Evolutionary conservation across 2,888 invertebrate genomes (phyloP).

Genomic region (Torymus aiolomorphi): DNA sequence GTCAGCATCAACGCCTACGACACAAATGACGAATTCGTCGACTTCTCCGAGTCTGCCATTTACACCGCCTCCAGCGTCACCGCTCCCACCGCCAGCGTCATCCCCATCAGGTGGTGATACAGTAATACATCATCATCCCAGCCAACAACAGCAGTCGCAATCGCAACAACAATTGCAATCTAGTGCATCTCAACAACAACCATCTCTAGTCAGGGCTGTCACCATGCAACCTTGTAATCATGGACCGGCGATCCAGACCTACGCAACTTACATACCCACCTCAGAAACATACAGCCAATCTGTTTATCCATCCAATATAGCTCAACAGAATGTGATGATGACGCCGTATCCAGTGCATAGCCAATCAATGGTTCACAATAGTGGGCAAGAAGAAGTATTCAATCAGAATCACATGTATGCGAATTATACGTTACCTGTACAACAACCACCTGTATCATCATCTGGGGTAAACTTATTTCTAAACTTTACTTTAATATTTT

Average conservation of each 20-base stretch:
- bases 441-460: conserved; percentile 67
- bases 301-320: conserved; percentile 63
- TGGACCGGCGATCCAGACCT: conserved; percentile 65
- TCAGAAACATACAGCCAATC: conserved; percentile 68
- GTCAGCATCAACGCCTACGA: conserved; percentile 28
- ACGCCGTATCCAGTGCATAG: conserved; percentile 63
- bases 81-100: conserved; percentile 55
- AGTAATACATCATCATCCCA: conserved; percentile 41
- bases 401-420: conserved; percentile 70
- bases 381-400: conserved; percentile 67
- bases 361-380: conserved; percentile 63
- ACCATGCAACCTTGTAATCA: conserved; percentile 68
- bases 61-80: conserved; percentile 64
- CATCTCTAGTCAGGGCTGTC: conserved; percentile 69
- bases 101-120: conserved; percentile 51
- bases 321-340: conserved; percentile 70
- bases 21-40: conserved; percentile 68
- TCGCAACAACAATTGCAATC: conserved; percentile 59
- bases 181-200: conserved; percentile 57
- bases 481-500: conserved; percentile 25
- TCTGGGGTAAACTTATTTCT: conserved; percentile 57
- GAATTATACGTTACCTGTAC: conserved; percentile 71
- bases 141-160: conserved; percentile 46
- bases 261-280: conserved; percentile 69
- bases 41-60: conserved; percentile 72